phyloP scores from a whole-genome alignment of 2,888 invertebrate species.

The Tuberolachnus salignus region DNA sequence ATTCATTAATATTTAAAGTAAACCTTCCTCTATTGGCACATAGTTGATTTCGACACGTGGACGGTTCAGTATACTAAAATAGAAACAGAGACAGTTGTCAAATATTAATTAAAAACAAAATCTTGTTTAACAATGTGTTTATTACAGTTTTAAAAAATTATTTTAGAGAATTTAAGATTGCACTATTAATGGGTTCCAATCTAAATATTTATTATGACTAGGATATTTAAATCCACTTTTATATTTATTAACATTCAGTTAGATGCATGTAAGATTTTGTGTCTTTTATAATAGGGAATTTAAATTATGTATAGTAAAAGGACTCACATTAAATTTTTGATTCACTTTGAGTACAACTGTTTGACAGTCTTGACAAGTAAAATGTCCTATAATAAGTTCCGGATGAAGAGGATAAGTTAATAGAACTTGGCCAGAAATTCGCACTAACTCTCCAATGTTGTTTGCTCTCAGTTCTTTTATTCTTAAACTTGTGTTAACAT shows the following conservation, averaged over 20 bases:
- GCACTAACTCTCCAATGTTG: slow-evolving; percentile 90
- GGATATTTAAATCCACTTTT: no score
- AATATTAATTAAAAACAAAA: not conserved
- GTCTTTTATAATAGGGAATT: no score
- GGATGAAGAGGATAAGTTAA: slow-evolving; percentile 99
- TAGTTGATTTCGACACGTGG: slow-evolving; percentile 94
- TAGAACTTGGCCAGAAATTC: slow-evolving; percentile 95
- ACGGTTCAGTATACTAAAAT: slow-evolving; percentile 87
- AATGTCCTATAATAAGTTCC: slow-evolving; percentile 86
- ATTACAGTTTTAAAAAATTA: no score
- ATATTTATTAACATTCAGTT: no score
- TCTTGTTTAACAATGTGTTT: no score
- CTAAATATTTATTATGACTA: no score
- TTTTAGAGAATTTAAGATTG: no score
- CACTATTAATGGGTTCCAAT: no score
- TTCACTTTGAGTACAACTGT: slow-evolving; percentile 92
- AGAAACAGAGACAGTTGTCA: slow-evolving; percentile 60
- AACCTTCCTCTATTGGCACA: slow-evolving; percentile 92
- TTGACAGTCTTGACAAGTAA: slow-evolving; percentile 94
- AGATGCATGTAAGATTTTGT: no score
- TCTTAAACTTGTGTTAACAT: slow-evolving; percentile 89
- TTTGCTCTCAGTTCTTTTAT: slow-evolving; percentile 91
- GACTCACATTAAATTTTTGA: slow-evolving; percentile 92
- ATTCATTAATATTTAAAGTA: slow-evolving; percentile 89
- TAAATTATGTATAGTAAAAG: not conserved